Evolutionary conservation across 1,140 invertebrate genomes (phyloP), one percentile per base, ranked within the genome.

Genomic region (Asobara japonica): DNA sequence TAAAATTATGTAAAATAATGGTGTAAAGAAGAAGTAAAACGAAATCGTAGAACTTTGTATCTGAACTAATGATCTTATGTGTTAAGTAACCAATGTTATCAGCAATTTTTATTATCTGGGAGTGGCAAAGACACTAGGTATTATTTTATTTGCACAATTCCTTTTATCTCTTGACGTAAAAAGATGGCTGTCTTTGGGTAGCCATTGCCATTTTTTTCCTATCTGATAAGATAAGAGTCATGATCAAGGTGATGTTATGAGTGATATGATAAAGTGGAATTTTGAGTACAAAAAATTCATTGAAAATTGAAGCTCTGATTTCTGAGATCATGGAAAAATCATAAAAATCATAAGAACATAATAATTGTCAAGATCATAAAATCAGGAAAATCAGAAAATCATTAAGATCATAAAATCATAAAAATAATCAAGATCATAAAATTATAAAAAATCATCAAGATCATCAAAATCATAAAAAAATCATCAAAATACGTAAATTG

Each of bases 241-340:
- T 62, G 68, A 69, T 69, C 68, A 69, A 69, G 68, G 68, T 69
- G 30, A 69, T 60, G 33, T 25, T n/a, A n/a, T n/a, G n/a, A n/a
- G 62, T 60, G 33, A 66, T 18, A 38, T 27, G 29, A 65, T 65
- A 38, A 33, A n/a, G 27, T 20, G 20, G 51, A 60, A 60, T 18
- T 3, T 6, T 33, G 31, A 11, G 31, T 33, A 11, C 4, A 33
- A 33, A 33, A 33, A 6, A 56, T 56, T 6, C n/a, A 4, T 56
- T n/a, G 29, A 11, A 8, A 56, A 56, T 56, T 56, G 8, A 18
- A 16, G 8, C 13, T 10, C 8, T 4, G 5, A 6, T 27, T 56
- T 56, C 18, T 56, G 48, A 29, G 3, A n/a, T 31, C 11, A 64
- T 64, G 36, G n/a, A n/a, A n/a, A n/a, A n/a, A n/a, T n/a, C n/a